Conservation (phyloP, 2,113 vertebrate species). For the Casuarius casuarius region DNA sequence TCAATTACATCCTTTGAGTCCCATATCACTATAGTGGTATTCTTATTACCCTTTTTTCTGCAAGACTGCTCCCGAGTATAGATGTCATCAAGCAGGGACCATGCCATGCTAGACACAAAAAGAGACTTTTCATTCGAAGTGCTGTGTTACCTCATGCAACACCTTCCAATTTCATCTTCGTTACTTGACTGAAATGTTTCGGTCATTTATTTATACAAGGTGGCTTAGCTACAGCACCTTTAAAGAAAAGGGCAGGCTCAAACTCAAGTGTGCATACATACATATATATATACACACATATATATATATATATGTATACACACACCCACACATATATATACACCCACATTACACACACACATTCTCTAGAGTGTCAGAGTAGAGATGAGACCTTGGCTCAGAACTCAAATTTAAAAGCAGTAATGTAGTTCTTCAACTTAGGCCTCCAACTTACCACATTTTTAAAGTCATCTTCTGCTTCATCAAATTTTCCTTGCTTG, state of each 20-base stretch:
- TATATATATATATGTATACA: too few species aligned
- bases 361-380: background rate
- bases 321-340: too few species aligned
- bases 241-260: background rate
- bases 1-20: accelerated
- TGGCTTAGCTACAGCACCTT: background rate
- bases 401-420: background rate
- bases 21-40: background rate
- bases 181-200: background rate
- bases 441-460: slow-evolving; percentile 87
- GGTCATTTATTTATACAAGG: background rate
- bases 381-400: background rate
- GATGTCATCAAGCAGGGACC: background rate
- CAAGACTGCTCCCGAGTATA: background rate
- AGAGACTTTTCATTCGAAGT: background rate
- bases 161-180: background rate
- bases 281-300: too few species aligned
- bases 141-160: background rate
- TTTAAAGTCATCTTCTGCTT: slow-evolving; percentile 95
- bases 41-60: background rate
- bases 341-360: too few species aligned
- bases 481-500: slow-evolving; percentile 94
- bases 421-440: background rate
- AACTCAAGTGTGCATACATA: background rate
- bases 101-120: background rate